Evolutionary conservation across 1,140 invertebrate genomes (phyloP).

Genomic region (Pemphigus obesinymphae): DNA sequence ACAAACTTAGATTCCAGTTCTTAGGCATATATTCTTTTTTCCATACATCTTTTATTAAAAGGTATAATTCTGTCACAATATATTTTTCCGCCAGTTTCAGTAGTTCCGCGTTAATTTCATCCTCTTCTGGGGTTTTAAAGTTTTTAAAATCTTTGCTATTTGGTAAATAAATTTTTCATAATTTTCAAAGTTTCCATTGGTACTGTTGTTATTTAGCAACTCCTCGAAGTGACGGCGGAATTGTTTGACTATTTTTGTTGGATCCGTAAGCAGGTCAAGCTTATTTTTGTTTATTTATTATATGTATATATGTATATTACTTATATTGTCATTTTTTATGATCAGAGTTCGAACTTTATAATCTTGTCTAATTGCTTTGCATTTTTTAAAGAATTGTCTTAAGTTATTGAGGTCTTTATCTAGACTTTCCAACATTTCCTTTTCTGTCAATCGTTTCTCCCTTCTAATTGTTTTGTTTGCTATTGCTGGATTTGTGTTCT

Average conservation of each 20-base stretch:
- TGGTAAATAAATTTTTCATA: neutral
- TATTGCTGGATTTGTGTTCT: too few relatives aligned
- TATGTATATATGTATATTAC: too few relatives aligned
- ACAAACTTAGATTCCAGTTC: neutral
- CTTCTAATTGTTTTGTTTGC: too few relatives aligned
- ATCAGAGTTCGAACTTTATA: neutral
- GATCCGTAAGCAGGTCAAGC: neutral
- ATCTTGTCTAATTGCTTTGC: too few relatives aligned
- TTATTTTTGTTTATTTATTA: too few relatives aligned
- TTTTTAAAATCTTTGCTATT: neutral
- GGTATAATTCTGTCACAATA: neutral
- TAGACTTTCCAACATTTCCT: too few relatives aligned
- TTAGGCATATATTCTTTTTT: neutral
- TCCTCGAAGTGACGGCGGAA: neutral
- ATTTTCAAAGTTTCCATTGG: neutral
- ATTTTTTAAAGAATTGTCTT: neutral
- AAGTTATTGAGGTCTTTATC: too few relatives aligned
- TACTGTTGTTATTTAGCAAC: neutral
- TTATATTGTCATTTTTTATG: neutral
- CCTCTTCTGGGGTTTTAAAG: neutral
- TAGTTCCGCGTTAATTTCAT: neutral
- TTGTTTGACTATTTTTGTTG: neutral
- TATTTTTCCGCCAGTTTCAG: neutral
- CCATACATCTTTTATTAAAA: neutral
- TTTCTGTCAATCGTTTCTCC: too few relatives aligned